phyloP scores from a whole-genome alignment of 2,797 vertebrate species.

The Sebastes wilsoni region DNA sequence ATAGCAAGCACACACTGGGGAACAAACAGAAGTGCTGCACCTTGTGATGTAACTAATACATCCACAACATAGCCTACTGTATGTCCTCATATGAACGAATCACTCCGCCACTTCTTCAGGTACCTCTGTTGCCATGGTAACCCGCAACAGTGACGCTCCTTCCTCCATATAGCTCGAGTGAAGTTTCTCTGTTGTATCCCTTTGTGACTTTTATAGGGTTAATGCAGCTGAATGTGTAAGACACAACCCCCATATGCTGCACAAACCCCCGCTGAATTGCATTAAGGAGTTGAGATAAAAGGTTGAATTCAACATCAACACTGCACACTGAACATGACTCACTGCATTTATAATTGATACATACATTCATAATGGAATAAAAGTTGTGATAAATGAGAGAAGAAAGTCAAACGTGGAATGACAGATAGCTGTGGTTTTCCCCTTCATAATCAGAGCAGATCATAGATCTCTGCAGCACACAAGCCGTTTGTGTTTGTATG shows the following conservation, averaged over 20 bases:
- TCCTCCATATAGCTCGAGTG: background rate
- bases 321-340: constrained; percentile 26
- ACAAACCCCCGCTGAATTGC: constrained; percentile 3
- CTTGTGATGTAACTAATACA: background rate
- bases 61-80: background rate
- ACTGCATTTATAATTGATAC: constrained; percentile 53
- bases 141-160: background rate
- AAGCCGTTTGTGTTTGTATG: constrained; percentile 5
- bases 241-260: background rate
- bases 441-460: constrained; percentile 2
- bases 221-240: constrained; percentile 28
- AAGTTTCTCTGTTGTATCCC: background rate
- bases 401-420: background rate
- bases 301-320: constrained; percentile 15
- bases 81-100: background rate
- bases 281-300: constrained; percentile 38
- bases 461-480: constrained; percentile 21
- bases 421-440: background rate
- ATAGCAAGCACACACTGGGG: background rate
- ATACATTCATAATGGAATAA: constrained; percentile 51
- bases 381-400: constrained; percentile 23
- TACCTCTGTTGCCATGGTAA: constrained; percentile 45
- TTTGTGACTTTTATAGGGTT: constrained; percentile 15
- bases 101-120: background rate
- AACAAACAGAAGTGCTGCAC: background rate